Percentiles rank a stretch among this genome's conserved stretches.
Evolutionary conservation across 23 tunicate genomes (phyloP).

Genomic region (Trididemnum nubilum): DNA sequence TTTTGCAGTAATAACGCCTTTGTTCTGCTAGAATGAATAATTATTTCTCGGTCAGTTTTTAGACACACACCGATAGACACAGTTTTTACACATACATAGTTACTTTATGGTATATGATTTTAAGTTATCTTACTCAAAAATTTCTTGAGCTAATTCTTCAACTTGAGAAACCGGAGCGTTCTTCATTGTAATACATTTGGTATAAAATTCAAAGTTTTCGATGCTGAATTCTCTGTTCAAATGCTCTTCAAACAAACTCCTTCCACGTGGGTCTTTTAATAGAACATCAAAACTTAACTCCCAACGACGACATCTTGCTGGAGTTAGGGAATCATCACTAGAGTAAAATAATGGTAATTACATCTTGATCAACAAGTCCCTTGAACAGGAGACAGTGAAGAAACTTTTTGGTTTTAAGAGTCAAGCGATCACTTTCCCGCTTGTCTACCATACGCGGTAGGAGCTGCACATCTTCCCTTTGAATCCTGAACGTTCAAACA

Average conservation of each 20-base stretch:
- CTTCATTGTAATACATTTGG: constrained; percentile 33
- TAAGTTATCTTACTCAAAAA: constrained; percentile 46
- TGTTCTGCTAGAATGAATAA: too few relatives aligned
- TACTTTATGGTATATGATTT: too few relatives aligned
- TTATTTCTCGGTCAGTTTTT: too few relatives aligned
- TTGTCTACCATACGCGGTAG: too few relatives aligned
- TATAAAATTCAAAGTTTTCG: constrained; percentile 59
- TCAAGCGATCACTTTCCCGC: too few relatives aligned
- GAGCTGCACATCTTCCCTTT: too few relatives aligned
- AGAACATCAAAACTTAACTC: constrained; percentile 49
- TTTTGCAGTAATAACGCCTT: too few relatives aligned
- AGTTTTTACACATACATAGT: too few relatives aligned
- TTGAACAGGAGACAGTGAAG: too few relatives aligned
- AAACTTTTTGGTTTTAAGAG: neutral
- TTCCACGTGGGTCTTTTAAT: constrained; percentile 36
- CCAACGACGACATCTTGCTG: constrained; percentile 24
- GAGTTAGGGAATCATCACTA: neutral
- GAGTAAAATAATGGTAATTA: neutral
- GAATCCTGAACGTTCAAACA: too few relatives aligned
- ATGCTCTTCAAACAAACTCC: constrained; percentile 48
- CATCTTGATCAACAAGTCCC: too few relatives aligned
- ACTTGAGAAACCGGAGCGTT: constrained; percentile 44
- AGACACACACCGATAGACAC: too few relatives aligned
- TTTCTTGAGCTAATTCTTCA: constrained; percentile 33
- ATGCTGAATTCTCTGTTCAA: constrained; percentile 61